Conservation (phyloP, 2,113 vertebrate genomes). For the Melozone crissalis region DNA sequence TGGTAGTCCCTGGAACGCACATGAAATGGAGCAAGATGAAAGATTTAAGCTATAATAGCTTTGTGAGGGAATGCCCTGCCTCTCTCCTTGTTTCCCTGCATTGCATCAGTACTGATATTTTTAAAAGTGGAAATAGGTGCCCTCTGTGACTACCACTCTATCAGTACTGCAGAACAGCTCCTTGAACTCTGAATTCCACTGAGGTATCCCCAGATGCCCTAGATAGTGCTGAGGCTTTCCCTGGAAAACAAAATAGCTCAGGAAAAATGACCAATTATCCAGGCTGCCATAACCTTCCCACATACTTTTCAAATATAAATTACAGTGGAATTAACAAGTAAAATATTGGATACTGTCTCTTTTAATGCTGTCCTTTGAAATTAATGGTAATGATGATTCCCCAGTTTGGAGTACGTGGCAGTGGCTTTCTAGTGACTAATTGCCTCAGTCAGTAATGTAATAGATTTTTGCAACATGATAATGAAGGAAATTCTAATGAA, state of each 20-base stretch:
- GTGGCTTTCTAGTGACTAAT: constrained; percentile 65
- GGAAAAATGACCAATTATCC: not conserved
- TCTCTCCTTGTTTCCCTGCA: constrained; percentile 27
- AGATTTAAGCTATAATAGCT: not conserved
- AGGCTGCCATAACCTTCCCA: constrained; percentile 5
- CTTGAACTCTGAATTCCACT: constrained; percentile 16
- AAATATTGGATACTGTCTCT: constrained; percentile 74
- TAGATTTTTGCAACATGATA: constrained; percentile 65
- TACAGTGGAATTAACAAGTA: constrained; percentile 68
- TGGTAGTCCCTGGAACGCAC: not conserved
- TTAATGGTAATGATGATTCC: constrained; percentile 68
- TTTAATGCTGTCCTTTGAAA: constrained; percentile 70
- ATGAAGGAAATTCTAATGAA: constrained; percentile 69
- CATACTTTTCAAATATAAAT: constrained; percentile 70
- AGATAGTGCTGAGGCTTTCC: not conserved
- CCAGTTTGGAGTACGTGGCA: constrained; percentile 47
- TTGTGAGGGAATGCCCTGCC: constrained; percentile 1
- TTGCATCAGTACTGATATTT: constrained; percentile 9
- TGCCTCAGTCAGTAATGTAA: constrained; percentile 66
- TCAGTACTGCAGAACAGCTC: not conserved
- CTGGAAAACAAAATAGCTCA: not conserved
- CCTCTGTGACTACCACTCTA: not conserved
- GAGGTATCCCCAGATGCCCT: not conserved
- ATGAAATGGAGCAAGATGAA: constrained; percentile 8
- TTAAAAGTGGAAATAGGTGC: not conserved